Evolutionary conservation across 2,797 vertebrate genomes (phyloP), one percentile per base, ranked within the genome.

Genomic region (Cirrhinus molitorella): DNA sequence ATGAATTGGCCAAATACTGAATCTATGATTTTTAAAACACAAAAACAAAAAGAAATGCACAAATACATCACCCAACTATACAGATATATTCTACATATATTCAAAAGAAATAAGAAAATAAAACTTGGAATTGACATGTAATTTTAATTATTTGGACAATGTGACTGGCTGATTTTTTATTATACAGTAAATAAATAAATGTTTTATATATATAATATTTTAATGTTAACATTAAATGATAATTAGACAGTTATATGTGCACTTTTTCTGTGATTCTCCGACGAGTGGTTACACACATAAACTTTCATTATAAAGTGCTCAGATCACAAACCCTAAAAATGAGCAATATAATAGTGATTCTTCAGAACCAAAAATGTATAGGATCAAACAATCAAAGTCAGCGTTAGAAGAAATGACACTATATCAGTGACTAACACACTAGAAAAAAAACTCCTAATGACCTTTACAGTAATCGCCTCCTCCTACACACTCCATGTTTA

Each of bases 391-490:
- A n/a, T n/a, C n/a, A n/a, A n/a, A n/a, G n/a, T n/a, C n/a, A n/a
- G n/a, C n/a, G n/a, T n/a, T n/a, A n/a, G n/a, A n/a, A n/a, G n/a
- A n/a, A n/a, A n/a, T n/a, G n/a, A n/a, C n/a, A n/a, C n/a, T n/a
- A n/a, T n/a, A n/a, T n/a, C n/a, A n/a, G n/a, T n/a, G n/a, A n/a
- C n/a, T n/a, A n/a, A n/a, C n/a, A n/a, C n/a, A n/a, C n/a, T 65
- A 19, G 21, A 16, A 63, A 53, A 40, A 57, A 66, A 17, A 31
- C 34, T n/a, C n/a, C 23, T 74, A 66, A 67, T 70, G 81, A 74
- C 70, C 80, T 83, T 86, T 67, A 79, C 21, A 19, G 14, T 55
- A 72, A 73, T 66, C 66, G 13, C 19, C 5, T 51, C 53, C 55
- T 77, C 76, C 57, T 23, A 76, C 81, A 67, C 74, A 37, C 43